Percentiles rank a stretch among this genome's conserved stretches.
phyloP scores from a whole-genome alignment of 2,888 invertebrate genomes.

The Caenorhabditis wallacei region DNA sequence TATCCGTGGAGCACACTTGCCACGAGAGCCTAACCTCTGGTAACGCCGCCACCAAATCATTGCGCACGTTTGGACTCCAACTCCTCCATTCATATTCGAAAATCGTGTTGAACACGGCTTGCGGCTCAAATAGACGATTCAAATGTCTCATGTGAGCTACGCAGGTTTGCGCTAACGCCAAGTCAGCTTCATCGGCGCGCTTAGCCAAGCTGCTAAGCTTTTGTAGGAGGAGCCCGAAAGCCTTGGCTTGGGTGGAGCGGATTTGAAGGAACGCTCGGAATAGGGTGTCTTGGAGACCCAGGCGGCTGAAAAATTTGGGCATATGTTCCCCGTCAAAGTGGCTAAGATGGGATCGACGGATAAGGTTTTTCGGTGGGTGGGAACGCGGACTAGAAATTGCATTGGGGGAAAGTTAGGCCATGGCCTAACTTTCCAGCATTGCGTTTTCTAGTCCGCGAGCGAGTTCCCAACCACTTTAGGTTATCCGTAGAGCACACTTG shows the following conservation, averaged over 20 bases:
- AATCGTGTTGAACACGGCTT: constrained; percentile 41
- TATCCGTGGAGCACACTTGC: background rate
- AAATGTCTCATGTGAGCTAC: constrained; percentile 55
- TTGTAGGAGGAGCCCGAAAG: constrained; percentile 41
- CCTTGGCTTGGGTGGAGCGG: constrained; percentile 26
- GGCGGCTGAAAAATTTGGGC: constrained; percentile 20
- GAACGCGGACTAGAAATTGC: no score
- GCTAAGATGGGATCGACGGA: background rate
- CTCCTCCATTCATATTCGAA: constrained; percentile 38
- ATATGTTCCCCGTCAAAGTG: background rate
- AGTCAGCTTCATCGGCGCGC: constrained; percentile 8
- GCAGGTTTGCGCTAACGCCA: constrained; percentile 30
- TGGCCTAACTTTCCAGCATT: no score
- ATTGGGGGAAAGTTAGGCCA: no score
- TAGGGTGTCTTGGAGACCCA: constrained; percentile 57
- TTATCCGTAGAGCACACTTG: no score
- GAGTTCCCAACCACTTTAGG: no score
- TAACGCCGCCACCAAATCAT: constrained; percentile 23
- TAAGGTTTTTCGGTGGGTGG: no score
- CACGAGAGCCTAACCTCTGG: constrained; percentile 37
- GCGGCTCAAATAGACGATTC: constrained; percentile 49
- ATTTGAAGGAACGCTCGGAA: constrained; percentile 47
- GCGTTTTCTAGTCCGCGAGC: no score
- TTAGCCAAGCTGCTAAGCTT: constrained; percentile 35
- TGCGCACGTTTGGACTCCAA: constrained; percentile 37